Conservation (phyloP, 2,888 invertebrate species). For the Elegia similella region DNA sequence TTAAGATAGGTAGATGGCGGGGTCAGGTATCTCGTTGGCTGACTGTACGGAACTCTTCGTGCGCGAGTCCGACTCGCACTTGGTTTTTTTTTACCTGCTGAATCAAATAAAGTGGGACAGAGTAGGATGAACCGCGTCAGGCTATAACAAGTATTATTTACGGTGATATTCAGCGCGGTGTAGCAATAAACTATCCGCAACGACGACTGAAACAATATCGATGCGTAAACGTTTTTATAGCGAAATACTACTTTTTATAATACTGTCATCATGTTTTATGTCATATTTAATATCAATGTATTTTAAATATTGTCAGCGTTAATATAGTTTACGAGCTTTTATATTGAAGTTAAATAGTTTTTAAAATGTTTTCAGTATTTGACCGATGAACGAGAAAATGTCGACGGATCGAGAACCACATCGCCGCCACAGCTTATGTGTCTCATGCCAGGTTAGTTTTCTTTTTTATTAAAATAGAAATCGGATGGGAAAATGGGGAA, state of each 20-base stretch:
- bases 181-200: background rate
- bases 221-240: background rate
- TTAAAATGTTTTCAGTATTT: slow-evolving; percentile 61
- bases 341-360: background rate
- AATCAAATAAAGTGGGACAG: background rate
- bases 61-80: too few species aligned
- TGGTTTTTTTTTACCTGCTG: background rate
- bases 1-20: too few species aligned
- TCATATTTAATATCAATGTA: too few species aligned
- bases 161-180: background rate
- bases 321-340: background rate
- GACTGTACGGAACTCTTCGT: too few species aligned
- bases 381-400: slow-evolving; percentile 76
- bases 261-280: background rate
- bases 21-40: too few species aligned
- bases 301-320: background rate
- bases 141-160: background rate
- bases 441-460: slow-evolving; percentile 74
- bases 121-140: background rate
- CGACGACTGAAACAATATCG: background rate
- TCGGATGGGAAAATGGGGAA: too few species aligned
- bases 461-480: too few species aligned
- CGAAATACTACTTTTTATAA: background rate
- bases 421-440: slow-evolving; percentile 84
- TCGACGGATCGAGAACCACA: slow-evolving; percentile 76